These are phyloP conservation scores for Monomorium pharaonis DNA, from an alignment of 1,140 invertebrate species.

Conservation along the genomic window DNA sequence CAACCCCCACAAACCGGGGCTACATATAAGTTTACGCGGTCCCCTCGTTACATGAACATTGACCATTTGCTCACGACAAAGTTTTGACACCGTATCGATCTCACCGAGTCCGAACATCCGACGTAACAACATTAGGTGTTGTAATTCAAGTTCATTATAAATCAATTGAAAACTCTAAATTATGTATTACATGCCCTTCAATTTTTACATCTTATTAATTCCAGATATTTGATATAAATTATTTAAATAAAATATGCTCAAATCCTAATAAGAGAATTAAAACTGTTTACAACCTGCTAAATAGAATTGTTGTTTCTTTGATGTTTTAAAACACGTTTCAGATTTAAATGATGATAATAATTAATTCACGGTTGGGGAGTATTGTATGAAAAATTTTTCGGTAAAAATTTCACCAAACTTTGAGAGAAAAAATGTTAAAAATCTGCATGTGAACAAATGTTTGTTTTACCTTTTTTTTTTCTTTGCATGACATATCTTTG, in stretches of 20 bases:
- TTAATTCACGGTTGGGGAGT: not conserved
- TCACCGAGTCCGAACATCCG: not conserved
- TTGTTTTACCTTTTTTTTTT: too few species aligned
- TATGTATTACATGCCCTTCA: too few species aligned
- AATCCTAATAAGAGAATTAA: not conserved
- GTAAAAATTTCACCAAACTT: not conserved
- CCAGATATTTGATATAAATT: not conserved
- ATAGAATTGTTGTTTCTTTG: not conserved
- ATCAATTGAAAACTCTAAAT: conserved; percentile 5
- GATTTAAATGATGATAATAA: not conserved
- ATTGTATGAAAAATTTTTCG: not conserved
- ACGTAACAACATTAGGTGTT: not conserved
- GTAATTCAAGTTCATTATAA: not conserved
- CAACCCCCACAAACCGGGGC: conserved; percentile 59
- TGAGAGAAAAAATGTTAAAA: too few species aligned
- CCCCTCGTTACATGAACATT: conserved; percentile 40
- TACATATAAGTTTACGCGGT: conserved; percentile 48
- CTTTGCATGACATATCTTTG: not conserved
- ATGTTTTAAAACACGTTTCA: not conserved
- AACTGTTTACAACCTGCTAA: not conserved
- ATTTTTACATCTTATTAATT: not conserved
- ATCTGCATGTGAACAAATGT: not conserved
- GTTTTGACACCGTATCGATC: conserved; percentile 14
- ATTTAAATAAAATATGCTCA: too few species aligned
- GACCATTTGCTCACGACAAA: conserved; percentile 41